These are phyloP conservation scores for Aethina tumida DNA, from an alignment of 1,140 invertebrate genomes.

Conservation along the genomic window DNA sequence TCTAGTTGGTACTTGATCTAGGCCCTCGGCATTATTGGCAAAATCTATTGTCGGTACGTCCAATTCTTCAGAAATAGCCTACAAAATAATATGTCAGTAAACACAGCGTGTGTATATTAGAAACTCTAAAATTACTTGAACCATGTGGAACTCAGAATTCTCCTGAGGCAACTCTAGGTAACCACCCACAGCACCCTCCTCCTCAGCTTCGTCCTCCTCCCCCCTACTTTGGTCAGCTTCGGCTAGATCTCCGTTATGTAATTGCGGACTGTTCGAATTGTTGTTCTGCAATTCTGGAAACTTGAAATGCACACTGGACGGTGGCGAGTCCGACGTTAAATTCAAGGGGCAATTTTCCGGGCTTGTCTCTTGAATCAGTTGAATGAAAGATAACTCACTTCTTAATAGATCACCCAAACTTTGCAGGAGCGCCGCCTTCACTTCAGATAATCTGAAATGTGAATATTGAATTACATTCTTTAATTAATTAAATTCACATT, in stretches of 20 bases:
- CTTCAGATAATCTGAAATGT: conserved; percentile 22
- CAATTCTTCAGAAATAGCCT: conserved; percentile 19
- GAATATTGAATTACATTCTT: conserved; percentile 4
- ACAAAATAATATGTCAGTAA: conserved; percentile 7
- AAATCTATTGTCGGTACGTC: conserved; percentile 19
- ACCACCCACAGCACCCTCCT: conserved; percentile 35
- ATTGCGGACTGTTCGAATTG: not conserved
- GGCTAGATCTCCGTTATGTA: conserved; percentile 33
- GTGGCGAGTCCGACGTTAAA: not conserved
- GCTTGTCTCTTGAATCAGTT: conserved; percentile 26
- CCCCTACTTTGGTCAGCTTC: conserved; percentile 34
- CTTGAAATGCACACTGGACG: not conserved
- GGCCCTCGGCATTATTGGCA: conserved; percentile 20
- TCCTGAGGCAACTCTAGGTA: conserved; percentile 17
- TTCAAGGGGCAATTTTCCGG: conserved; percentile 12
- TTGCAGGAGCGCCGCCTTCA: conserved; percentile 23
- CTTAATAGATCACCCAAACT: conserved; percentile 25
- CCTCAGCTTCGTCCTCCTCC: conserved; percentile 24
- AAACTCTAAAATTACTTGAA: conserved; percentile 15
- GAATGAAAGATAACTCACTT: conserved; percentile 29
- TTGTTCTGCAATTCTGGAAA: not conserved
- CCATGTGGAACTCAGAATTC: conserved; percentile 7
- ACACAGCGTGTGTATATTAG: not conserved
- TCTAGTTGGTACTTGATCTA: conserved; percentile 34
- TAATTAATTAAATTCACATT: not conserved